Percentiles rank a stretch among this genome's conserved stretches.
Conservation (phyloP, 2,113 vertebrate genomes). For the Raja brachyura region DNA sequence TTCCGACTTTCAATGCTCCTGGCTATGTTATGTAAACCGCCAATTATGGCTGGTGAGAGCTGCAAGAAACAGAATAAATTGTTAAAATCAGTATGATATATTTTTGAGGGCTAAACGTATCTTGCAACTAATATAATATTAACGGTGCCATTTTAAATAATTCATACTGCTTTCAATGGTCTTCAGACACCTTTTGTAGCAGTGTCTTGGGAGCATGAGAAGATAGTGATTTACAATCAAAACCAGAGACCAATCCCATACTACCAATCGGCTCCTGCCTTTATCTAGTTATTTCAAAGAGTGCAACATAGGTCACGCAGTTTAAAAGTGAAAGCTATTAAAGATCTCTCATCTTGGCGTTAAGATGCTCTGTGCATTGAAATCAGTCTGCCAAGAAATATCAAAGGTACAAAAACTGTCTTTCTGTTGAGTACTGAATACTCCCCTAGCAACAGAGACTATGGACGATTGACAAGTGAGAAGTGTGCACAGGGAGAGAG, state of each 20-base stretch:
- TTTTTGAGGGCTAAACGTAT: background rate
- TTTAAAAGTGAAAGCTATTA: background rate
- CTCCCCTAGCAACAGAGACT: background rate
- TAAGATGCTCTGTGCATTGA: background rate
- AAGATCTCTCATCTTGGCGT: background rate
- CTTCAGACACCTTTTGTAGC: background rate
- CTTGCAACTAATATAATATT: background rate
- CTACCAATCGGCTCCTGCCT: background rate
- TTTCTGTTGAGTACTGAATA: background rate
- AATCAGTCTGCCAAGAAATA: background rate
- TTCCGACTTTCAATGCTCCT: constrained; percentile 73
- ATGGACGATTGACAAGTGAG: background rate
- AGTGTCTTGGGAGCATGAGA: background rate
- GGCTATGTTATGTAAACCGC: constrained; percentile 82
- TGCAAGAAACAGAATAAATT: constrained; percentile 50
- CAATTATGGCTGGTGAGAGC: constrained; percentile 84
- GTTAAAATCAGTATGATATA: constrained; percentile 9
- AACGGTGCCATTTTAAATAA: background rate
- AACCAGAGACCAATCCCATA: background rate
- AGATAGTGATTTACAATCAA: background rate
- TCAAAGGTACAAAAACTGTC: background rate
- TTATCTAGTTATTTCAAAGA: background rate
- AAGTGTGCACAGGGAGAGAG: background rate
- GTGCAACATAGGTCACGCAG: background rate
- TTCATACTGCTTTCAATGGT: background rate